Base-by-base conservation (phyloP, 2,113 vertebrate species). In the Oncorhynchus keta region DNA sequence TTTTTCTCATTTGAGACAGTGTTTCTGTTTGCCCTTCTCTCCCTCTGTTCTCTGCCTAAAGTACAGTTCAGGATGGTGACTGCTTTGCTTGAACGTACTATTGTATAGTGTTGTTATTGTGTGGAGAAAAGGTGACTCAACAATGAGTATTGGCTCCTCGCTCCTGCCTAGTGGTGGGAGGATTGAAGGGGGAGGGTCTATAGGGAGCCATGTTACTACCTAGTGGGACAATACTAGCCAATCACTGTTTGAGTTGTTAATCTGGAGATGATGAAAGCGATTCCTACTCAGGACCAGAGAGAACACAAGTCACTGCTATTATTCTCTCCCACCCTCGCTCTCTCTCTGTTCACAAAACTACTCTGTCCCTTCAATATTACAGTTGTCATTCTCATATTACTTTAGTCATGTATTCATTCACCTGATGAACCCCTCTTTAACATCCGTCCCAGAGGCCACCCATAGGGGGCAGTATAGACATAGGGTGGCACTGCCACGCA, bases 201-300 rank as follows among this genome's bases (percentile, higher is more conserved):
- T 72, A 35, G 67, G 77, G 81, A 80, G 87, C 81, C 86, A 76
- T 22, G 79, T 84, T 85, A 86, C 89, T 83, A 87, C 84, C 84
- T 77, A 75, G 81, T 14, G 75, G 82, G 81, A 78, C 70, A 28
- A 84, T 74, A 72, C 81, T 87, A 90, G 87, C 90, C 91, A 90
- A 86, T 90, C 91, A 90, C 87, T 88, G 86, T 87, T 86, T 83
- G 83, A 83, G 86, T 89, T 86, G 87, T 87, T 85, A 85, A 74
- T 85, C 83, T 82, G 80, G 76, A 80, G 80, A 75, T 77, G 78
- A 84, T 89, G 76, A 68, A 91, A 91, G 86, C 81, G 79, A 86
- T 88, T 89, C 86, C 87, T 89, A 89, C 89, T 91, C 89, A 91
- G 91, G 89, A 90, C 84, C 83, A 84, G 82, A 90, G 84, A 90